These are phyloP conservation scores for Tupaia tana DNA, from an alignment of 2,113 vertebrate genomes.

Conservation along the genomic window DNA sequence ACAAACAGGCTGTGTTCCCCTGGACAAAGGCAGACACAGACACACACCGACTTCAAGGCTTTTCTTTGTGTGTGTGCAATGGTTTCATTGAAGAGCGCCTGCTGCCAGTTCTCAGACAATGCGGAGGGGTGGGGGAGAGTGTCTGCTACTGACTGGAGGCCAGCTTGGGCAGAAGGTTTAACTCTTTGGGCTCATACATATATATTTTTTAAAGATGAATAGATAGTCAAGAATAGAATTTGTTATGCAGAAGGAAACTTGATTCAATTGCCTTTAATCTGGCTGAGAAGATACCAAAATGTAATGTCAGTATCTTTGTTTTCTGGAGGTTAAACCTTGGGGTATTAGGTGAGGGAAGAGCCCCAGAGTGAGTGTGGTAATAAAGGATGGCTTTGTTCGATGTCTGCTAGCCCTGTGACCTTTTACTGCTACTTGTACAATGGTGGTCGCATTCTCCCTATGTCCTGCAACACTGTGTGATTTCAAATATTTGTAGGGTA, in stretches of 20 bases:
- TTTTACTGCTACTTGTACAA: neutral
- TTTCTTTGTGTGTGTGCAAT: neutral
- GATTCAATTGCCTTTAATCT: neutral
- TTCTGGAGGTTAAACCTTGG: neutral
- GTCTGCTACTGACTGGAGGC: neutral
- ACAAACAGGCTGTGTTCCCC: slow-evolving; percentile 42
- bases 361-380: neutral
- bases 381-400: slow-evolving; percentile 29
- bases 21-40: neutral
- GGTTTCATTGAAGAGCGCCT: neutral
- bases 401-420: neutral
- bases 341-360: neutral
- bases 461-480: neutral
- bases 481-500: neutral
- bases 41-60: neutral
- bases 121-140: neutral
- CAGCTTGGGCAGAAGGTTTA: neutral
- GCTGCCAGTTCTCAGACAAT: neutral
- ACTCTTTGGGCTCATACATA: neutral
- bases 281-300: neutral
- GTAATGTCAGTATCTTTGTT: neutral
- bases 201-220: neutral
- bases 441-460: neutral
- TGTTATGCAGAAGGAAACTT: neutral
- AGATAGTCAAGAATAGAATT: neutral